A percentile compares a stretch with the other conserved stretches of the same genome.
phyloP scores from a whole-genome alignment of 2,113 vertebrate species.

The Gopherus evgoodei region DNA sequence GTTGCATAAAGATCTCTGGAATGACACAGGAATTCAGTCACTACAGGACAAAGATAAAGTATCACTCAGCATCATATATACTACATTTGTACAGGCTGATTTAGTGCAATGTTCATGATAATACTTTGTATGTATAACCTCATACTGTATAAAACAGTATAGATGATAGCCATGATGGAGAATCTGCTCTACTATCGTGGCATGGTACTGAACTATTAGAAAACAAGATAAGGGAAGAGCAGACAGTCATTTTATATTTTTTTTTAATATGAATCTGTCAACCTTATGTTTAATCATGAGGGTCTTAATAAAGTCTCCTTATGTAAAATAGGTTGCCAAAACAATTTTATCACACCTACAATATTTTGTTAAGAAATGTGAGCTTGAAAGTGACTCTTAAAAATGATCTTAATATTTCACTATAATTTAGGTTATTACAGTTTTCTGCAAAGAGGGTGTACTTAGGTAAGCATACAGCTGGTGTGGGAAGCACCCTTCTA shows the following conservation, averaged over 20 bases:
- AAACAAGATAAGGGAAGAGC: slow-evolving; percentile 74
- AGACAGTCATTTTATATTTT: slow-evolving; percentile 55
- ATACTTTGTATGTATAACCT: slow-evolving; percentile 68
- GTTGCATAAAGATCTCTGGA: slow-evolving; percentile 59
- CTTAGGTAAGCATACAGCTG: slow-evolving; percentile 53
- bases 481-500: neutral
- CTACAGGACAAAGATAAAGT: slow-evolving; percentile 59
- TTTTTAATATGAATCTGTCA: slow-evolving; percentile 41
- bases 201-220: slow-evolving; percentile 71
- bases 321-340: slow-evolving; percentile 65
- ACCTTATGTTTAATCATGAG: slow-evolving; percentile 74
- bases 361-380: slow-evolving; percentile 69
- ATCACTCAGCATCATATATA: slow-evolving; percentile 65
- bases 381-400: slow-evolving; percentile 62
- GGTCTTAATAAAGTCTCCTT: slow-evolving; percentile 67
- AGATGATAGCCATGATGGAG: slow-evolving; percentile 21
- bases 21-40: slow-evolving; percentile 58
- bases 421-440: slow-evolving; percentile 38
- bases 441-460: slow-evolving; percentile 21
- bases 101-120: slow-evolving; percentile 73
- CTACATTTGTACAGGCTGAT: slow-evolving; percentile 67
- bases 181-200: slow-evolving; percentile 72
- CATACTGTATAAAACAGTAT: slow-evolving; percentile 27
- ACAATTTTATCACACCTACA: slow-evolving; percentile 70
- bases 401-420: slow-evolving; percentile 60